A percentile compares a stretch with the other conserved stretches of the same genome.
phyloP scores from a whole-genome alignment of 2,797 vertebrate species.

The Catamblyrhynchus diadema region DNA sequence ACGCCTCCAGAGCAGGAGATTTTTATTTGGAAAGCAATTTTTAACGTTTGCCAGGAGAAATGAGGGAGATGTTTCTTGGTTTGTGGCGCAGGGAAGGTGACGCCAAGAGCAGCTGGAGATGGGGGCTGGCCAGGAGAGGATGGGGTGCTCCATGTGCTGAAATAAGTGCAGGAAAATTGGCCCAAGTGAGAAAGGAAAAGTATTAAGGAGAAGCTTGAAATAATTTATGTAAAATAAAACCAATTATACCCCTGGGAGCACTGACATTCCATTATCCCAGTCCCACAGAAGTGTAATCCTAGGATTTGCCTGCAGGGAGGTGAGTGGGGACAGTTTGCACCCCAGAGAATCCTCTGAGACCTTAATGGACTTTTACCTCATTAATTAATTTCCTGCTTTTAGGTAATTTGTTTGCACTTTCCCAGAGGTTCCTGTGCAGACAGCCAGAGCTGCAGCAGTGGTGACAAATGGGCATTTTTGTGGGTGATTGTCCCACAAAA shows the following conservation, averaged over 20 bases:
- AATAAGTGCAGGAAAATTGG: neutral
- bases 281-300: neutral
- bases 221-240: neutral
- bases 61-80: neutral
- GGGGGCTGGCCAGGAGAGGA: neutral
- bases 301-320: neutral
- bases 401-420: neutral
- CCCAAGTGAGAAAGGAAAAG: neutral
- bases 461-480: fast-evolving
- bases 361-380: neutral
- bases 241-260: neutral
- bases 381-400: neutral
- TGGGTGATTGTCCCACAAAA: neutral
- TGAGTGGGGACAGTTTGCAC: neutral
- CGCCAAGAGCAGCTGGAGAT: neutral
- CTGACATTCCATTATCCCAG: fast-evolving
- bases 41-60: neutral
- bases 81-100: neutral
- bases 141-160: neutral
- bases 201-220: neutral
- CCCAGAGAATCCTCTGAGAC: neutral
- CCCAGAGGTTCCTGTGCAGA: neutral
- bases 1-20: fast-evolving
- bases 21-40: neutral
- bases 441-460: neutral